Evolutionary conservation across 1,140 invertebrate species (phyloP).

Genomic region (Asbolus verrucosus): DNA sequence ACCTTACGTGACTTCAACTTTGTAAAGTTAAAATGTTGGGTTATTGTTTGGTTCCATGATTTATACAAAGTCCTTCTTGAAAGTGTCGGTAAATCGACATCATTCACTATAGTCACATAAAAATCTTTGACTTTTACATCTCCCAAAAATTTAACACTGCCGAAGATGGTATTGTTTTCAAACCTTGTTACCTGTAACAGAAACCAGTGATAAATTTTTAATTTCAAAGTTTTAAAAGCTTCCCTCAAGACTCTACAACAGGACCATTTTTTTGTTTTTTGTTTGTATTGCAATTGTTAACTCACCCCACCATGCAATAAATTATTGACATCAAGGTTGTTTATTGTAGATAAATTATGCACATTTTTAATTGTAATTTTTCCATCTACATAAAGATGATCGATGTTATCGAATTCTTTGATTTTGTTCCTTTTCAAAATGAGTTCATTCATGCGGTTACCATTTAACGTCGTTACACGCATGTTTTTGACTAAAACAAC

Average conservation of each 20-base stretch:
- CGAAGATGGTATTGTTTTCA: conserved; percentile 34
- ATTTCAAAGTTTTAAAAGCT: no score
- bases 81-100: conserved; percentile 52
- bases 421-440: not conserved
- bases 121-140: conserved; percentile 52
- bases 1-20: conserved; percentile 50
- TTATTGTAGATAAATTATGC: conserved; percentile 54
- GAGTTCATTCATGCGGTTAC: not conserved
- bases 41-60: conserved; percentile 54
- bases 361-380: conserved; percentile 54
- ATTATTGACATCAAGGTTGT: conserved; percentile 53
- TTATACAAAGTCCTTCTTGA: conserved; percentile 54
- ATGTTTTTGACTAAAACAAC: conserved; percentile 55
- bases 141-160: conserved; percentile 46
- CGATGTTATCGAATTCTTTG: not conserved
- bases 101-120: conserved; percentile 51
- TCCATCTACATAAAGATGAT: conserved; percentile 46
- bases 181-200: conserved; percentile 1
- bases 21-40: conserved; percentile 53
- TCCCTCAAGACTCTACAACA: no score
- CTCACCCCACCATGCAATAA: no score
- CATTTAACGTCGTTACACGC: conserved; percentile 49
- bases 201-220: not conserved
- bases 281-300: no score
- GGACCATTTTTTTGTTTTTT: no score